Evolutionary conservation across 2,888 invertebrate genomes (phyloP).

Genomic region (Drosophila mettleri): DNA sequence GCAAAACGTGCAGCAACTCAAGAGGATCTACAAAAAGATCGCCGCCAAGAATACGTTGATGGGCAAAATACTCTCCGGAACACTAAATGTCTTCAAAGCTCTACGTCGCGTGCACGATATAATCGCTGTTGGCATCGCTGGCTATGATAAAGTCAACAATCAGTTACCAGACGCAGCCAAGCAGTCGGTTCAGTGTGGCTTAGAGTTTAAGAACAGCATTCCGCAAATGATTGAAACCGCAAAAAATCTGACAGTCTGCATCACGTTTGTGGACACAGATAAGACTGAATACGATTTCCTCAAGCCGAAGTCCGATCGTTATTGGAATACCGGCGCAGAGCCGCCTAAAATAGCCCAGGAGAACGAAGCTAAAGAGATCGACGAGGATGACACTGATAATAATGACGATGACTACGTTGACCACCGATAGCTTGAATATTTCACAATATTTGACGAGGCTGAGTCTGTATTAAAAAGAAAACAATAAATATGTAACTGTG

Average conservation of each 20-base stretch:
- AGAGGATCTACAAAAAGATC: conserved; percentile 77
- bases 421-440: conserved; percentile 44
- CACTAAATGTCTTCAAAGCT: conserved; percentile 70
- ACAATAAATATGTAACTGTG: background rate
- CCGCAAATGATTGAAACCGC: conserved; percentile 72
- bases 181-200: conserved; percentile 55
- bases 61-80: conserved; percentile 74
- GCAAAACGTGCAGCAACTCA: conserved; percentile 61
- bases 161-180: conserved; percentile 66
- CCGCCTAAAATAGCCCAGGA: conserved; percentile 59
- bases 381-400: conserved; percentile 15
- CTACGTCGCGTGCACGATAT: conserved; percentile 63
- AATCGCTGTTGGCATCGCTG: conserved; percentile 64
- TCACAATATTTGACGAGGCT: background rate
- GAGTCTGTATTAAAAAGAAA: background rate
- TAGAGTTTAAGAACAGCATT: conserved; percentile 58
- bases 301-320: conserved; percentile 70
- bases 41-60: conserved; percentile 68
- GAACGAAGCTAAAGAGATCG: conserved; percentile 25
- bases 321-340: conserved; percentile 62
- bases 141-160: conserved; percentile 57
- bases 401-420: conserved; percentile 62
- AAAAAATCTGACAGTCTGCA: conserved; percentile 72
- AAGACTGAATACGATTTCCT: conserved; percentile 67
- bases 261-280: conserved; percentile 60